Evolutionary conservation across 2,113 vertebrate genomes (phyloP).

Genomic region (Rhineura floridana): DNA sequence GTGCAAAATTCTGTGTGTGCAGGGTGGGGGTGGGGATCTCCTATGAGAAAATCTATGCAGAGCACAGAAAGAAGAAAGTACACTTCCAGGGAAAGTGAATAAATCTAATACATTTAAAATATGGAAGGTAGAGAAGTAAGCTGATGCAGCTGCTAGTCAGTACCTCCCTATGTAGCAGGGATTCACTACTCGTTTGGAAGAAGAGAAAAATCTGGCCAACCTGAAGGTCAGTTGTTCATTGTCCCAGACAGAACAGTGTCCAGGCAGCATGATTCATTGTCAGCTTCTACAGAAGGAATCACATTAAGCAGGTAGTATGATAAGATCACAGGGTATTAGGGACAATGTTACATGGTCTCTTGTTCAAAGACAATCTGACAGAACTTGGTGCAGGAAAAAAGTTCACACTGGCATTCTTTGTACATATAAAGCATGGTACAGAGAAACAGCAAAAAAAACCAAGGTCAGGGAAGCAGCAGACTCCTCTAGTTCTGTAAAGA

Average conservation of each 20-base stretch:
- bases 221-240: constrained; percentile 61
- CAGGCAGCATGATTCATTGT: constrained; percentile 61
- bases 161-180: constrained; percentile 17
- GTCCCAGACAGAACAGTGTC: constrained; percentile 50
- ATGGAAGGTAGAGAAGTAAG: not conserved
- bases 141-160: not conserved
- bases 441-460: not conserved
- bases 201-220: constrained; percentile 53
- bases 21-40: not conserved
- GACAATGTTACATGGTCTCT: not conserved
- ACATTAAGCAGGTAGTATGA: constrained; percentile 42
- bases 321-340: constrained; percentile 14
- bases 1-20: not conserved
- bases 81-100: rapidly evolving
- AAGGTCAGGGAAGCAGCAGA: not conserved
- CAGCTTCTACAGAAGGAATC: constrained; percentile 40
- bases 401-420: not conserved
- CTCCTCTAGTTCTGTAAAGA: not conserved
- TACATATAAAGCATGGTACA: not conserved
- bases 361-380: constrained; percentile 3
- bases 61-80: not conserved
- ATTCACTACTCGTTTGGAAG: not conserved
- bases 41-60: not conserved
- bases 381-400: not conserved
- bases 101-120: not conserved